Evolutionary conservation across 2,888 invertebrate species (phyloP), one percentile per base, ranked within the genome.

Genomic region (Drosophila sordidula): DNA sequence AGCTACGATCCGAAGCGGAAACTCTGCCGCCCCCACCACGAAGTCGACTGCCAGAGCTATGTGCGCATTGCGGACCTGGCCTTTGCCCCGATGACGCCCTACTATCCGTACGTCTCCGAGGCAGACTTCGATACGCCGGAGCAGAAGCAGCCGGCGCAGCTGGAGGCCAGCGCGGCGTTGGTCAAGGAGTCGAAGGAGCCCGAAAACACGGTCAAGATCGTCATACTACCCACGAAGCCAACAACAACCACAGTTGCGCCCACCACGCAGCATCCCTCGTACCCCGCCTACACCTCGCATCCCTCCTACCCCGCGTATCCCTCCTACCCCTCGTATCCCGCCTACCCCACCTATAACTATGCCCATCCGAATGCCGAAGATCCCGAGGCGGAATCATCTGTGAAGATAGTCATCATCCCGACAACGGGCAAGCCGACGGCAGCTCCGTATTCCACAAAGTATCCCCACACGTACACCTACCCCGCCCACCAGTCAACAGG

Each of bases 1-100:
- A 89, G 87, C 55, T 91, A 75, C 47, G 87, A 91, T 59, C 50
- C 68, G 9, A 38, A 68, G 8, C 63, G 72, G 2, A 78, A 78
- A 4, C 29, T 74, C 4, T 91, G 91, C 41, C 62, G 79, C n/a
- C 90, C 91, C 0, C 52, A 63, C 4, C 62, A 68, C 4, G 66
- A 83, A 32, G 90, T 89, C 0, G 46, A 76, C 0, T 90, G 89
- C 46, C 84, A 29, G 1, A 46, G 82, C 38, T 83, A 82, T 32
- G 66, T 80, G 22, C 68, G 67, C 36, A 58, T 80, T 12, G 66
- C 79, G 3, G 79, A 87, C 22, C 42, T 83, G 38, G 69, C 85
- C 26, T 88, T 81, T 49, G 80, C 85, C 4, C 70, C 75, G 2
- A 3, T 66, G 6, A 8, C 55, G 1, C 64, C 75, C 11, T 69